Conservation (phyloP, 2,888 invertebrate genomes). For the Colletes collaris region DNA sequence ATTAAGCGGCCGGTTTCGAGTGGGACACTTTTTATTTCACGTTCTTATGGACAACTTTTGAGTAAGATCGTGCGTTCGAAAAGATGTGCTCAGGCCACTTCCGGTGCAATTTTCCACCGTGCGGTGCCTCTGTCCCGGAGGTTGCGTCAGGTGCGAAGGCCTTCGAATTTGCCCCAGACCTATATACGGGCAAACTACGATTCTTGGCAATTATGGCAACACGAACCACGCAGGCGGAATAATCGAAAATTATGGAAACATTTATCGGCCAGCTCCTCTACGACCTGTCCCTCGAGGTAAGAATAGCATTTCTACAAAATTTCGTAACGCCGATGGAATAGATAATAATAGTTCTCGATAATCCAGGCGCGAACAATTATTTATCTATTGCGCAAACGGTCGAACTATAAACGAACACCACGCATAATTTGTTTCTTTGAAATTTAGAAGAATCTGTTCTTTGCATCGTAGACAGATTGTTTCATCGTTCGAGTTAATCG, state of each 20-base stretch:
- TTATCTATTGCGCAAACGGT: no score
- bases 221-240: constrained; percentile 49
- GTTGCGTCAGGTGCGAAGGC: constrained; percentile 70
- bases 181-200: constrained; percentile 53
- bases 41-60: not conserved
- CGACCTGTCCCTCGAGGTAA: constrained; percentile 77
- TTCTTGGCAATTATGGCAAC: constrained; percentile 29
- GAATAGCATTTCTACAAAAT: constrained; percentile 5
- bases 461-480: no score
- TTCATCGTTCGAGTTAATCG: not conserved
- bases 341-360: no score
- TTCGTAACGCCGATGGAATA: no score
- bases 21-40: no score
- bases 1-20: no score
- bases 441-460: not conserved
- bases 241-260: constrained; percentile 69
- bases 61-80: constrained; percentile 17
- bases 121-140: constrained; percentile 70
- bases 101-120: constrained; percentile 66
- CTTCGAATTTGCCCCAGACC: constrained; percentile 62
- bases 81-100: constrained; percentile 67
- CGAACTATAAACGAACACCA: no score
- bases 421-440: no score
- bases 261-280: constrained; percentile 74
- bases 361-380: no score